Conservation (phyloP, 2,797 vertebrate genomes). For the Eleutherodactylus coqui region DNA sequence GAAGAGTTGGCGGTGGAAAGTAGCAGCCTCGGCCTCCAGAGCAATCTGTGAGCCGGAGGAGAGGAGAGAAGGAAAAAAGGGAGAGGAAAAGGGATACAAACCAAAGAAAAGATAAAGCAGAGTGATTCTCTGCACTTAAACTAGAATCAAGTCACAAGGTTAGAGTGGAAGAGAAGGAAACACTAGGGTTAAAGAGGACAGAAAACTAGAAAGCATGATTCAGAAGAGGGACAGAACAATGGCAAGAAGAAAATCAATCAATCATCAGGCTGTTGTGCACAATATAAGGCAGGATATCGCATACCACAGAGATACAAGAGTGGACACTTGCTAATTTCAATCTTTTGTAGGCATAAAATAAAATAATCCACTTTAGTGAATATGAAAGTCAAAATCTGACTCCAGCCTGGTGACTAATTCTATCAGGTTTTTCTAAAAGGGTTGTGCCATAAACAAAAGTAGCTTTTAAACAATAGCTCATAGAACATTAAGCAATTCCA, state of each 20-base stretch:
- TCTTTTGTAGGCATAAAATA: no score
- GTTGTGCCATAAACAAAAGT: no score
- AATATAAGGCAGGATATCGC: not conserved
- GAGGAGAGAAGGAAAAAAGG: conserved; percentile 57
- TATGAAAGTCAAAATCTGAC: not conserved
- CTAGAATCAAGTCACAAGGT: conserved; percentile 33
- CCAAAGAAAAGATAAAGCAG: conserved; percentile 59
- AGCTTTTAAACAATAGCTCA: no score
- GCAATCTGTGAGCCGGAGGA: conserved; percentile 79
- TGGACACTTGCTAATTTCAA: not conserved
- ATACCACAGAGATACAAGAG: not conserved
- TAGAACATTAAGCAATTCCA: no score
- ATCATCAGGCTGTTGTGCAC: conserved; percentile 31
- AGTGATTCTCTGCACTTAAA: conserved; percentile 53
- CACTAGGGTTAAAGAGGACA: conserved; percentile 17
- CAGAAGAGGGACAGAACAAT: conserved; percentile 2
- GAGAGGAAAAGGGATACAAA: conserved; percentile 37
- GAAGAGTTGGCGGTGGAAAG: conserved; percentile 83
- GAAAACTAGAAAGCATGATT: conserved; percentile 13
- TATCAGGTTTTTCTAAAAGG: no score
- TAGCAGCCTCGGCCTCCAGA: conserved; percentile 83
- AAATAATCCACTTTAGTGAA: not conserved
- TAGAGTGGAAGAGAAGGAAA: conserved; percentile 38
- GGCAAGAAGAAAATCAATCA: conserved; percentile 25
- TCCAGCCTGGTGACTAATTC: conserved; percentile 21